Percentiles rank a stretch among this genome's conserved stretches.
Evolutionary conservation across 2,113 vertebrate genomes (phyloP).

Genomic region (Hydropotes inermis): DNA sequence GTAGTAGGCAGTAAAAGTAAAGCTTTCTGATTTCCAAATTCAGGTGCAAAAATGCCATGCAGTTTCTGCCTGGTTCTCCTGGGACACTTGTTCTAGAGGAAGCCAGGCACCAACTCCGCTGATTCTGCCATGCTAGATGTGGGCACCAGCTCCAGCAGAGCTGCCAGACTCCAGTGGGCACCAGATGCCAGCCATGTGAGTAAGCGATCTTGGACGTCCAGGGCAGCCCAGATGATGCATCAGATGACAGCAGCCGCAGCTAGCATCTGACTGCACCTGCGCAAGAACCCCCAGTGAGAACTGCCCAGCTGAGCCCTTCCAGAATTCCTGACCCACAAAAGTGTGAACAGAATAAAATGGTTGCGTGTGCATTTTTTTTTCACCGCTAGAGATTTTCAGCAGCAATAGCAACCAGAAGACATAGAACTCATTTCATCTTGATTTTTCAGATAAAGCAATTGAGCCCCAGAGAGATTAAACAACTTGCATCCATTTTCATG

Average conservation of each 20-base stretch:
- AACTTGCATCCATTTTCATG: accelerated
- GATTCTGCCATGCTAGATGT: background rate
- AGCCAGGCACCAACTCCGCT: background rate
- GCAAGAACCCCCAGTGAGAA: background rate
- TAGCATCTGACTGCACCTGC: background rate
- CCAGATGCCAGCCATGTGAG: background rate
- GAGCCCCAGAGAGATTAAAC: background rate
- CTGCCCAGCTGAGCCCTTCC: background rate
- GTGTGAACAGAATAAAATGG: background rate
- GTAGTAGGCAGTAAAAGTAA: background rate
- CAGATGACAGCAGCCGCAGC: background rate
- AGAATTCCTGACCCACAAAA: background rate
- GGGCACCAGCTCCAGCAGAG: background rate
- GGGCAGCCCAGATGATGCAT: background rate
- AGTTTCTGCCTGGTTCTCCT: background rate
- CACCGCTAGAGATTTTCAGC: background rate
- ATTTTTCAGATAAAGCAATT: background rate
- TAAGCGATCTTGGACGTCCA: accelerated
- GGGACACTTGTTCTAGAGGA: background rate
- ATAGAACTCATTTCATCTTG: background rate
- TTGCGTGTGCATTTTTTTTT: background rate
- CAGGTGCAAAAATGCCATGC: background rate
- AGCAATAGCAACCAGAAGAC: background rate
- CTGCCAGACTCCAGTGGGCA: background rate
- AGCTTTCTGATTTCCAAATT: background rate